A percentile compares a stretch with the other conserved stretches of the same genome.
These are phyloP conservation scores for Montipora cactus DNA, from an alignment of 64 coral and sea anemone species.

Conservation along the genomic window DNA sequence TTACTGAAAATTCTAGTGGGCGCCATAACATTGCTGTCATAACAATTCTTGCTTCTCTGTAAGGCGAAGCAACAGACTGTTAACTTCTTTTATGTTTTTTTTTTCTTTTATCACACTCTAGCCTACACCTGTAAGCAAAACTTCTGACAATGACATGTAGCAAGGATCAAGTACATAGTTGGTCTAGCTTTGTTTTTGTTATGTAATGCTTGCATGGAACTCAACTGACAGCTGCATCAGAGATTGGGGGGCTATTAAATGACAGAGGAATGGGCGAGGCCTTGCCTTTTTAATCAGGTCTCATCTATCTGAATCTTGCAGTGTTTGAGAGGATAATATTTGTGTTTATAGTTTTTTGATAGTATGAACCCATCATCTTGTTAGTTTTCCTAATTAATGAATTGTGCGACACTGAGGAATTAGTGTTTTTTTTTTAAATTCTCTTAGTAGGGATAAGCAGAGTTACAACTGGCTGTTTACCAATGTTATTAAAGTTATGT, in stretches of 20 bases:
- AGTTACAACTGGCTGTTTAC: slow-evolving; percentile 5
- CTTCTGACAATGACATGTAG: not conserved
- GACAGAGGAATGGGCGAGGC: not conserved
- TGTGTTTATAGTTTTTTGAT: not conserved
- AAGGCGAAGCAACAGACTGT: not conserved
- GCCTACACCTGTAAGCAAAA: slow-evolving; percentile 14
- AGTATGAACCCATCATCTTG: slow-evolving; percentile 1
- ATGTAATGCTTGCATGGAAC: slow-evolving; percentile 1
- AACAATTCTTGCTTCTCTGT: not conserved
- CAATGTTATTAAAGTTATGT: not conserved
- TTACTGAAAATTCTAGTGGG: slow-evolving; percentile 28
- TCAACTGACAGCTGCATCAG: not conserved
- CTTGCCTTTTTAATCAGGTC: not conserved
- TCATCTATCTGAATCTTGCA: not conserved
- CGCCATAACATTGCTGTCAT: slow-evolving; percentile 5
- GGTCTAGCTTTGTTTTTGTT: not conserved
- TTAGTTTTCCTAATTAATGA: not conserved
- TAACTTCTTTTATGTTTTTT: not conserved
- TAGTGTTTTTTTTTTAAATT: not conserved
- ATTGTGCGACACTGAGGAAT: not conserved
- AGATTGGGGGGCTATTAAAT: not conserved
- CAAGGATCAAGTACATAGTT: not conserved
- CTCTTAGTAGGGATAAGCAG: not conserved
- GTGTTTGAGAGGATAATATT: not conserved
- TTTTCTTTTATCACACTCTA: slow-evolving; percentile 3